Evolutionary conservation across 2,888 invertebrate genomes (phyloP).

Genomic region (Acanthococcus lagerstroemiae): DNA sequence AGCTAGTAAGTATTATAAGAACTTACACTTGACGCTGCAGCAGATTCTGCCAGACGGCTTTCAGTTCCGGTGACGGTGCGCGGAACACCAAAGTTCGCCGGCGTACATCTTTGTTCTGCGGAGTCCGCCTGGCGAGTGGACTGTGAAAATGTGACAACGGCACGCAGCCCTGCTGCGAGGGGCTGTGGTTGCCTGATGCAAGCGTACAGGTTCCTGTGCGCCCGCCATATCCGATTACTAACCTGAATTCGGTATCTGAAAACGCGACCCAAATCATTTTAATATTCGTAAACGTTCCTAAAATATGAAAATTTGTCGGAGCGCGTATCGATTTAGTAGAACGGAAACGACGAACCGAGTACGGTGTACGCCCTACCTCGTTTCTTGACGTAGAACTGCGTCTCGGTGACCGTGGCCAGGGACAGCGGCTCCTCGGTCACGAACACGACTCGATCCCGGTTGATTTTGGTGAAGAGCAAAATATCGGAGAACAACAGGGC

Average conservation of each 20-base stretch:
- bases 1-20: neutral
- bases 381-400: constrained; percentile 75
- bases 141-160: constrained; percentile 30
- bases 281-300: no score
- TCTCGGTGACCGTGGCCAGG: constrained; percentile 65
- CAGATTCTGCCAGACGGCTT: constrained; percentile 83
- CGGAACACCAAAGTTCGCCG: constrained; percentile 62
- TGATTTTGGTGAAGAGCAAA: constrained; percentile 74
- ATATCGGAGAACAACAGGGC: constrained; percentile 74
- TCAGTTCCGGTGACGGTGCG: constrained; percentile 72
- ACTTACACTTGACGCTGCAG: constrained; percentile 78
- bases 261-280: no score
- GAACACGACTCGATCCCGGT: constrained; percentile 73
- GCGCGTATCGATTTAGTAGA: no score
- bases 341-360: no score
- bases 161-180: constrained; percentile 40
- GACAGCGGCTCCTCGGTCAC: constrained; percentile 79
- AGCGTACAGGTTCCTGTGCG: constrained; percentile 58
- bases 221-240: constrained; percentile 48
- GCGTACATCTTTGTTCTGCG: constrained; percentile 52
- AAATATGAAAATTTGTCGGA: no score
- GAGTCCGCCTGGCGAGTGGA: constrained; percentile 42
- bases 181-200: constrained; percentile 59
- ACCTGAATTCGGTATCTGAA: constrained; percentile 72
- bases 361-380: no score